Evolutionary conservation across 2,113 vertebrate genomes (phyloP).

Genomic region (Stomatorhinus ivindoensis): DNA sequence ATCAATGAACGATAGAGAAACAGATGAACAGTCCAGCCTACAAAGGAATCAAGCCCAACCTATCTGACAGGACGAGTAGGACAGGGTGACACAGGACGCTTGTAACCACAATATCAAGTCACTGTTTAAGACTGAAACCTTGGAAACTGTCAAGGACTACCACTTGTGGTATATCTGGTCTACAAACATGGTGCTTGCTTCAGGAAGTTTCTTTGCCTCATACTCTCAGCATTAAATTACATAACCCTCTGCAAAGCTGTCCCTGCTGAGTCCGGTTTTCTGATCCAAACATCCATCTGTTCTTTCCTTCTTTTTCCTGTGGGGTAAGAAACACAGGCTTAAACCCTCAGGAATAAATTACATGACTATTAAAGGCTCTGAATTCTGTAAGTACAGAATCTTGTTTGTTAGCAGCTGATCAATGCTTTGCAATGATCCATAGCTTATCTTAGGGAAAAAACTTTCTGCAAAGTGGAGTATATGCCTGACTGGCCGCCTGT

Average conservation of each 20-base stretch:
- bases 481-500: not conserved
- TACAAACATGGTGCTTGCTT: not conserved
- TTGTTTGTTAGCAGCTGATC: not conserved
- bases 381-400: not conserved
- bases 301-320: not conserved
- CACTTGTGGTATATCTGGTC: not conserved
- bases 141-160: not conserved
- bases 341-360: not conserved
- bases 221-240: not conserved
- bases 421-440: not conserved
- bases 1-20: not conserved
- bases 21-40: not conserved
- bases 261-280: not conserved
- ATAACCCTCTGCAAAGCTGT: not conserved
- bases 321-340: not conserved
- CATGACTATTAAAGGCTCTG: not conserved
- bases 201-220: not conserved
- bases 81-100: not conserved
- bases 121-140: not conserved
- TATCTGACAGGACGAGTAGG: not conserved
- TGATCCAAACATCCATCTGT: not conserved
- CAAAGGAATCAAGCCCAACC: not conserved
- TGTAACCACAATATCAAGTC: not conserved
- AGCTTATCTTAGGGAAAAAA: not conserved
- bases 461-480: not conserved